Percentiles rank a stretch among this genome's conserved stretches.
phyloP scores from a whole-genome alignment of 1,140 invertebrate species.

The Lepeophtheirus salmonis region DNA sequence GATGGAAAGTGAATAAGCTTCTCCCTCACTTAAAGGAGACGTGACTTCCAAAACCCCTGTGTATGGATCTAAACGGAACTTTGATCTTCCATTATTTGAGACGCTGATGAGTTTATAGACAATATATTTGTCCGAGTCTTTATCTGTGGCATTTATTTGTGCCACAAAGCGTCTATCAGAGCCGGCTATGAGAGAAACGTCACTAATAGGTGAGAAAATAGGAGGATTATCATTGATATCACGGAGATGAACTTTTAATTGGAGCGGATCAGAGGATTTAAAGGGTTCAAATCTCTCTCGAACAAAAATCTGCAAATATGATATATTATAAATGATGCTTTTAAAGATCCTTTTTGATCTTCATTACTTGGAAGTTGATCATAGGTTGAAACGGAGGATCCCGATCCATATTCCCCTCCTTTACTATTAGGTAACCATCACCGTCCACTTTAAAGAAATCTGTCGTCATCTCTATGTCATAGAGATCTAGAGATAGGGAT shows the following conservation, averaged over 20 bases:
- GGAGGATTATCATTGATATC: conserved; percentile 72
- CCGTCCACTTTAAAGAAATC: conserved; percentile 57
- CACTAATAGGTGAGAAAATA: conserved; percentile 47
- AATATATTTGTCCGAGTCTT: conserved; percentile 64
- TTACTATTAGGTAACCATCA: conserved; percentile 48
- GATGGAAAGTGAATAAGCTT: conserved; percentile 68
- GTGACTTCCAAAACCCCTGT: conserved; percentile 44
- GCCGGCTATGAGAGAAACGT: conserved; percentile 57
- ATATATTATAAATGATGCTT: neutral
- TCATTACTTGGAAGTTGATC: conserved; percentile 50
- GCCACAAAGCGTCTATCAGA: conserved; percentile 51
- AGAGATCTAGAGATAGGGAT: conserved; percentile 26
- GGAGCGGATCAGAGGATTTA: conserved; percentile 56
- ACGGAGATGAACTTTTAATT: conserved; percentile 50
- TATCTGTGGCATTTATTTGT: conserved; percentile 55
- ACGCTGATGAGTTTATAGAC: conserved; percentile 68
- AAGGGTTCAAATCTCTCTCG: conserved; percentile 48
- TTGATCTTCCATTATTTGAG: conserved; percentile 63
- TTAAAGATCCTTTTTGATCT: neutral
- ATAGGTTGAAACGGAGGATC: conserved; percentile 65
- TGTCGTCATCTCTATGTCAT: conserved; percentile 63
- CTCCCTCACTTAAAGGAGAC: conserved; percentile 56
- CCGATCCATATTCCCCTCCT: conserved; percentile 56
- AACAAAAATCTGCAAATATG: conserved; percentile 39
- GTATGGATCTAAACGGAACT: conserved; percentile 60